Conservation (phyloP, 2,888 invertebrate genomes). For the Phania funesta region DNA sequence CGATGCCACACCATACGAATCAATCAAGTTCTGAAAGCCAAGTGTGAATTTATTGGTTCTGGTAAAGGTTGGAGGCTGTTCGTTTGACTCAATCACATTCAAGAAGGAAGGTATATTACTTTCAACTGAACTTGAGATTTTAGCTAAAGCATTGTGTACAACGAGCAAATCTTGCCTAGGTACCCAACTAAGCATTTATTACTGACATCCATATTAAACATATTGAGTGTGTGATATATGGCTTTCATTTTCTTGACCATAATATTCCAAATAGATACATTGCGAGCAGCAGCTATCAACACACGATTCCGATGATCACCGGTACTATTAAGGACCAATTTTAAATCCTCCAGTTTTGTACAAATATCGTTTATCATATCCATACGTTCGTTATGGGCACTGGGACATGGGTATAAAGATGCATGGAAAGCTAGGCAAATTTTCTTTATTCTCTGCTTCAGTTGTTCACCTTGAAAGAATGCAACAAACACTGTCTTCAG, state of each 20-base stretch:
- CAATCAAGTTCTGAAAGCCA: constrained; percentile 96
- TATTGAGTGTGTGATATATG: constrained; percentile 95
- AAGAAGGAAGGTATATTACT: constrained; percentile 95
- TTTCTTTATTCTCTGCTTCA: constrained; percentile 92
- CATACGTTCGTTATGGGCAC: constrained; percentile 87
- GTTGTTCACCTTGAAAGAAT: constrained; percentile 91
- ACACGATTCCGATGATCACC: constrained; percentile 92
- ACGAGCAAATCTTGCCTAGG: constrained; percentile 86
- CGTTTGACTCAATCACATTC: constrained; percentile 90
- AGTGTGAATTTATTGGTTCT: constrained; percentile 94
- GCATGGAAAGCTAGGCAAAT: constrained; percentile 94
- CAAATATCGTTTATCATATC: constrained; percentile 92
- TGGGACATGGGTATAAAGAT: constrained; percentile 92
- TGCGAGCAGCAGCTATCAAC: constrained; percentile 88
- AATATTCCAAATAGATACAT: constrained; percentile 89
- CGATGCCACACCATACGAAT: constrained; percentile 94
- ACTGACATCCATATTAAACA: constrained; percentile 94
- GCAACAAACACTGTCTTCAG: constrained; percentile 91
- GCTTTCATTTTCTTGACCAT: constrained; percentile 95
- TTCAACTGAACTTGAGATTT: constrained; percentile 91
- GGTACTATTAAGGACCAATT: constrained; percentile 88
- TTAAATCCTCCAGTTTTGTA: constrained; percentile 90
- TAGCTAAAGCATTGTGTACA: constrained; percentile 89
- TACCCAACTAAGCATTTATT: constrained; percentile 94
- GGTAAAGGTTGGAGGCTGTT: constrained; percentile 94